These are phyloP conservation scores for Amphipyra tragopoginis DNA, from an alignment of 2,888 invertebrate species.

Conservation along the genomic window DNA sequence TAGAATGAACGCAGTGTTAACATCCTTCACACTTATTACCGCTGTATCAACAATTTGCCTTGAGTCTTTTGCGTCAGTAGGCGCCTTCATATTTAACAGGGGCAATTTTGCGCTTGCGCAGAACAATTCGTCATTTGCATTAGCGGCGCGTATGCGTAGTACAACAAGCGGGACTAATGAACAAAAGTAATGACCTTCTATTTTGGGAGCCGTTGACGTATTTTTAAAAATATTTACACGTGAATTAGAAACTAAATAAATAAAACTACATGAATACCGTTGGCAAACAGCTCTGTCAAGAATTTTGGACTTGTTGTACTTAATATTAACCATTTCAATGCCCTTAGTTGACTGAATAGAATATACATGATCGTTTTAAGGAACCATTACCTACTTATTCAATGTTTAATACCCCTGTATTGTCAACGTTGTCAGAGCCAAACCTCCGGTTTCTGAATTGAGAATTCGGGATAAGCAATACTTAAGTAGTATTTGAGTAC, in stretches of 20 bases:
- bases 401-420: too few relatives aligned
- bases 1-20: slow-evolving; percentile 15
- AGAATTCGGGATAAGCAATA: too few relatives aligned
- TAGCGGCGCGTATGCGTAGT: not conserved
- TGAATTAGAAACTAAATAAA: not conserved
- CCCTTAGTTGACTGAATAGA: too few relatives aligned
- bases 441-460: too few relatives aligned
- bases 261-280: too few relatives aligned
- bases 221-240: not conserved
- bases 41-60: slow-evolving; percentile 30
- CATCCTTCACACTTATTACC: slow-evolving; percentile 30
- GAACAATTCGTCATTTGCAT: slow-evolving; percentile 32
- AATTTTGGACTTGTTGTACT: too few relatives aligned
- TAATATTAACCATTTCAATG: too few relatives aligned
- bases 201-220: slow-evolving; percentile 1
- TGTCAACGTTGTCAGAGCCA: too few relatives aligned
- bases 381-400: too few relatives aligned
- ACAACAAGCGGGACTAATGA: slow-evolving; percentile 3
- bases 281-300: too few relatives aligned
- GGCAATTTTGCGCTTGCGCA: slow-evolving; percentile 28
- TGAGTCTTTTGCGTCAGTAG: slow-evolving; percentile 14
- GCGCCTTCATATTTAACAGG: slow-evolving; percentile 28
- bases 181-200: slow-evolving; percentile 16
- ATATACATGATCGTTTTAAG: too few relatives aligned
- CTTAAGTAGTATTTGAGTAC: too few relatives aligned